A percentile compares a stretch with the other conserved stretches of the same genome.
These are phyloP conservation scores for Drosophila rellima DNA, from an alignment of 2,888 invertebrate genomes.

Conservation along the genomic window DNA sequence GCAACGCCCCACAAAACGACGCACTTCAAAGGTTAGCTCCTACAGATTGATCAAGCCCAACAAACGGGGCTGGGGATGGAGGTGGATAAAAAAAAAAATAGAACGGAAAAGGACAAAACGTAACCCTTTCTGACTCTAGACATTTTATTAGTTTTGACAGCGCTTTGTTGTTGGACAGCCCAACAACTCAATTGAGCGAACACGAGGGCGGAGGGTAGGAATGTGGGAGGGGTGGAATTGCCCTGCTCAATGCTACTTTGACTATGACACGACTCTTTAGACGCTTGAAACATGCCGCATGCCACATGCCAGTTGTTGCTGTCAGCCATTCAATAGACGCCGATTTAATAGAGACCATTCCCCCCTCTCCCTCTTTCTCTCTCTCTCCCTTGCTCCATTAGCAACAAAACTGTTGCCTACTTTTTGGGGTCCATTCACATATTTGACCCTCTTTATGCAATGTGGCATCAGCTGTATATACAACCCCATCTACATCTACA, in stretches of 20 bases:
- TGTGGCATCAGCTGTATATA: slow-evolving; percentile 18
- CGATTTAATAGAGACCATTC: slow-evolving; percentile 22
- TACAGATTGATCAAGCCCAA: slow-evolving; percentile 61
- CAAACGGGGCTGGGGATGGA: neutral
- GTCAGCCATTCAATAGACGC: slow-evolving; percentile 67
- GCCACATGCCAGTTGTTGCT: slow-evolving; percentile 43
- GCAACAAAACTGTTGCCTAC: slow-evolving; percentile 45
- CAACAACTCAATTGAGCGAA: slow-evolving; percentile 50
- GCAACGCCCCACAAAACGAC: slow-evolving; percentile 49
- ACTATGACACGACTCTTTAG: slow-evolving; percentile 71
- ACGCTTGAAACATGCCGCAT: slow-evolving; percentile 74
- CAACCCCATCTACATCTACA: slow-evolving; percentile 52
- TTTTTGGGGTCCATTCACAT: slow-evolving; percentile 29
- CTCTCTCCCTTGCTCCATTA: neutral
- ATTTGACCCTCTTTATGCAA: slow-evolving; percentile 36
- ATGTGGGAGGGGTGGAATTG: slow-evolving; percentile 6
- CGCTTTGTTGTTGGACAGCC: slow-evolving; percentile 73
- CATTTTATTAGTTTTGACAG: slow-evolving; percentile 82
- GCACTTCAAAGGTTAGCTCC: slow-evolving; percentile 66
- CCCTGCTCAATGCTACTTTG: slow-evolving; percentile 59
- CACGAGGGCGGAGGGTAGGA: neutral
- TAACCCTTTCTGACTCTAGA: slow-evolving; percentile 58
- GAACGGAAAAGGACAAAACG: slow-evolving; percentile 25
- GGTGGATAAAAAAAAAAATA: slow-evolving; percentile 1
- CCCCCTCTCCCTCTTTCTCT: neutral